Base-by-base conservation (phyloP, 1,140 invertebrate species). In the Whitmania pigra region DNA sequence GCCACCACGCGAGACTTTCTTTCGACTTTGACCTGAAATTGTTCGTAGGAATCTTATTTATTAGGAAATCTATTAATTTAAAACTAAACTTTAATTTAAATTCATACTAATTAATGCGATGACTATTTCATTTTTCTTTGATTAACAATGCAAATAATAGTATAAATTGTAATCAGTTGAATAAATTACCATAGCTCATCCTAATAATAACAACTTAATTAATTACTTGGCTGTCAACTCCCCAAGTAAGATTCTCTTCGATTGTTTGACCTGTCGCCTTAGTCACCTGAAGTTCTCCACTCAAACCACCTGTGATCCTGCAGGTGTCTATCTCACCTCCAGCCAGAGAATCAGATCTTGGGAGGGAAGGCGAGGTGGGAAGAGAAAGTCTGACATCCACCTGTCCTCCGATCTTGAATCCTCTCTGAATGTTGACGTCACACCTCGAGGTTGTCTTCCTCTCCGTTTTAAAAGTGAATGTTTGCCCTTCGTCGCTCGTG, bases 391-490 rank as follows among this genome's bases (percentile, higher is more conserved):
- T 78, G 29, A 81, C 74, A 70, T 78, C 77, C 22, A 80, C 80
- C 71, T 81, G 78, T 15, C 77, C 75, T 15, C 80, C 80, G 67
- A 68, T 68, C 36, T 36, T 29, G 67, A 68, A 68, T 11, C 67
- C 67, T 43, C 36, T 29, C 27, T 68, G 67, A 25, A 68, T 29
- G 67, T 36, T 68, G 25, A 68, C 36, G 67, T 68, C 67, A 25
- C 67, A 68, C 77, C 29, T 79, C 36, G 76, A 78, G 68, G 78
- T 79, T 9, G 78, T 82, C 54, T 77, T 78, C 53, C 80, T 72
- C 71, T 81, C 79, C n/a, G 80, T 81, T 73, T 80, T 81, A 68
- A 81, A 77, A 15, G 79, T 80, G 72, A 81, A 81, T 22, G 73
- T 73, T 72, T 81, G 80, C 20, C 75, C 69, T 69, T 75, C 71